A percentile compares a stretch with the other conserved stretches of the same genome.
phyloP scores from a whole-genome alignment of 2,888 invertebrate genomes.

The Amphipyra berbera region DNA sequence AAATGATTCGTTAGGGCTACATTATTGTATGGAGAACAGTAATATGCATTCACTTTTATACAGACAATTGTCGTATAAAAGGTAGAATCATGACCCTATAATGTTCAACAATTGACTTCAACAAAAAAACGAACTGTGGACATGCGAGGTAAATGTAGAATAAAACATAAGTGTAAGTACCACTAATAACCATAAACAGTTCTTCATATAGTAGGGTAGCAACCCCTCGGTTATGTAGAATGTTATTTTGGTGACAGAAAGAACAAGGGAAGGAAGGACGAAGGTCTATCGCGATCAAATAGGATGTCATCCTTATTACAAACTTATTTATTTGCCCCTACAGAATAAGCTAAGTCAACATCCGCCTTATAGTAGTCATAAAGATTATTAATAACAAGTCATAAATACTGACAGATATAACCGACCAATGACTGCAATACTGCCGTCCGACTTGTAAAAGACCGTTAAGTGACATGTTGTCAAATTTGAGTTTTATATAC shows the following conservation, averaged over 20 bases:
- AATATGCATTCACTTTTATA: not conserved
- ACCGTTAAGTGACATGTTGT: too few relatives aligned
- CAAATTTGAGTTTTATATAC: too few relatives aligned
- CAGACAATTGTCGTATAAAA: conserved; percentile 1
- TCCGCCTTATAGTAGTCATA: not conserved
- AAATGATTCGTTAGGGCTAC: too few relatives aligned
- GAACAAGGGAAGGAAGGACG: not conserved
- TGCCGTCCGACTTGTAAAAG: too few relatives aligned
- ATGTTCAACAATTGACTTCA: not conserved
- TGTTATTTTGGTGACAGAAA: conserved; percentile 14
- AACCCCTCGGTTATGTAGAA: conserved; percentile 23
- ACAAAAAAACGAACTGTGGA: conserved; percentile 7
- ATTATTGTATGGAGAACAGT: too few relatives aligned
- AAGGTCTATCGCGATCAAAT: conserved; percentile 15
- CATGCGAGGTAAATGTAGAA: conserved; percentile 17
- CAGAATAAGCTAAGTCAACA: not conserved
- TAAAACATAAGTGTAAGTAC: conserved; percentile 29
- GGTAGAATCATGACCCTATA: conserved; percentile 6
- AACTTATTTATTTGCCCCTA: conserved; percentile 9
- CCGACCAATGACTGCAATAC: too few relatives aligned
- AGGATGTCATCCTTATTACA: not conserved
- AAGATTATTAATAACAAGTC: not conserved
- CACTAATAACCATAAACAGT: conserved; percentile 42
- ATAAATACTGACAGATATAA: not conserved
- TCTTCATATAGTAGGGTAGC: conserved; percentile 31